Evolutionary conservation across 2,113 vertebrate species (phyloP).

Genomic region (Colossoma macropomum): DNA sequence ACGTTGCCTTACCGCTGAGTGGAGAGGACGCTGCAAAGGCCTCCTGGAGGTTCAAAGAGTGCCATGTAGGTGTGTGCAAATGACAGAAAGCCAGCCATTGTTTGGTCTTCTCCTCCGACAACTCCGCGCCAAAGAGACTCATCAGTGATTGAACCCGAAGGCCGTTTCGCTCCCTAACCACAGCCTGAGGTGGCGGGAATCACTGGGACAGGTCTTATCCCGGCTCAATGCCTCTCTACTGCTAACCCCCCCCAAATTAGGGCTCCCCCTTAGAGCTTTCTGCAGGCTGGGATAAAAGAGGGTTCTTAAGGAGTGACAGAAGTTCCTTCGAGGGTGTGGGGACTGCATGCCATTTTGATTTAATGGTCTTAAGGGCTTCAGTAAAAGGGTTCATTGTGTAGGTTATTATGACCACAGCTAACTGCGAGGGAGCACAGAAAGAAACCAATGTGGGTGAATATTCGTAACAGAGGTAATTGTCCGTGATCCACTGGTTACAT

Average conservation of each 20-base stretch:
- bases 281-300: not conserved
- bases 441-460: constrained; percentile 6
- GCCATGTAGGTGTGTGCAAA: constrained; percentile 38
- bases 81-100: constrained; percentile 32
- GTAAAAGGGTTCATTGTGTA: constrained; percentile 65
- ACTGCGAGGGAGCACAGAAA: constrained; percentile 4
- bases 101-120: constrained; percentile 50
- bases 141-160: constrained; percentile 15
- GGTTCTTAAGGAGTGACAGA: constrained; percentile 12
- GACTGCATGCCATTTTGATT: constrained; percentile 54
- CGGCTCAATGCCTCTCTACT: not conserved
- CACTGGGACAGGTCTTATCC: not conserved
- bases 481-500: constrained; percentile 9
- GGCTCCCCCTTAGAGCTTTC: not conserved
- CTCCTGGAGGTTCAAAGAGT: constrained; percentile 47
- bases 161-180: not conserved
- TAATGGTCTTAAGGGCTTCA: constrained; percentile 53
- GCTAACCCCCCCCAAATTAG: not conserved
- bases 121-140: constrained; percentile 35
- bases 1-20: not conserved
- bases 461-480: constrained; percentile 39
- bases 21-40: constrained; percentile 23
- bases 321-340: constrained; percentile 32
- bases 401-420: constrained; percentile 57
- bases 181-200: not conserved